Conservation (phyloP, 2,888 invertebrate genomes). For the Panzeria rudis region DNA sequence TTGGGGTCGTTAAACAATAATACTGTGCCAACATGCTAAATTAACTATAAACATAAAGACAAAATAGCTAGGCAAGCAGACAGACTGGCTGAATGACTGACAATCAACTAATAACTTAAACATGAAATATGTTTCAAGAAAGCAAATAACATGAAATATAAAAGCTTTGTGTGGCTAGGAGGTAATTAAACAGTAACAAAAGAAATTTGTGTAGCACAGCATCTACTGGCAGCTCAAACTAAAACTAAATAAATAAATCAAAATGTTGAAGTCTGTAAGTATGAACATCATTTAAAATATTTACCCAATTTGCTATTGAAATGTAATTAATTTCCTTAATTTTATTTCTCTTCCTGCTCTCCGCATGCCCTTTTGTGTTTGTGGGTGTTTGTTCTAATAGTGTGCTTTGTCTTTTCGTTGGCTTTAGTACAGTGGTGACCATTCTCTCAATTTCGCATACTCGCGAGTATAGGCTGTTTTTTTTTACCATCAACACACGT, state of each 20-base stretch:
- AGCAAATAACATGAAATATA: constrained; percentile 2
- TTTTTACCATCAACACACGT: too few species aligned
- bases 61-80: not conserved
- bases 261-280: constrained; percentile 47
- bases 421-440: constrained; percentile 60
- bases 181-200: constrained; percentile 52
- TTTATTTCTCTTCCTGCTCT: not conserved
- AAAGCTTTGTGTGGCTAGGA: constrained; percentile 12
- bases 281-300: constrained; percentile 1
- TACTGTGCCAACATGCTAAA: constrained; percentile 32
- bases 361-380: not conserved
- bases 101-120: not conserved
- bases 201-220: constrained; percentile 5
- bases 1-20: constrained; percentile 49
- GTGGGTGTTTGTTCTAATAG: constrained; percentile 8
- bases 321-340: constrained; percentile 35
- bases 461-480: too few species aligned
- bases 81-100: not conserved
- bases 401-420: constrained; percentile 67
- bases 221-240: not conserved
- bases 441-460: not conserved
- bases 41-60: constrained; percentile 9
- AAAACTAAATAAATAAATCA: not conserved
- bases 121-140: not conserved
- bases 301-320: constrained; percentile 18